These are phyloP conservation scores for Pangasius sanitwongsei DNA, from an alignment of 2,797 vertebrate genomes.

Conservation along the genomic window DNA sequence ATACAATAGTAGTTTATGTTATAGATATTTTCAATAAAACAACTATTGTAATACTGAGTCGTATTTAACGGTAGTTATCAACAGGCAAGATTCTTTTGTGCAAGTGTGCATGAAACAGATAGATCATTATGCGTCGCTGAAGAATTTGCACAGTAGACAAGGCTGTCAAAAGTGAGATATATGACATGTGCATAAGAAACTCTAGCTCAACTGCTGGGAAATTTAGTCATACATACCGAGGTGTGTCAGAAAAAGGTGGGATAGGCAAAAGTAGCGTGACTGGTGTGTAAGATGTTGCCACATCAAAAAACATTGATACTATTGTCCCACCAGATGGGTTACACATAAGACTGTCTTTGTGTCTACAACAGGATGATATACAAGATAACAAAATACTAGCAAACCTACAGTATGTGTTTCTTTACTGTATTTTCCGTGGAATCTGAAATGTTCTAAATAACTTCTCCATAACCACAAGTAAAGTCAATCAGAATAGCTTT, in stretches of 20 bases:
- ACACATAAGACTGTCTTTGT: background rate
- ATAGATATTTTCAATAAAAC: background rate
- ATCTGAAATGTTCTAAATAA: background rate
- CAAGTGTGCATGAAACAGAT: background rate
- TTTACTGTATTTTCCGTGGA: background rate
- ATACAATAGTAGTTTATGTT: background rate
- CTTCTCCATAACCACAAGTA: too few relatives aligned
- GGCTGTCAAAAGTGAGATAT: background rate
- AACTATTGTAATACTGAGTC: background rate
- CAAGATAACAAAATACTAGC: background rate
- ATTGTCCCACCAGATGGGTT: background rate
- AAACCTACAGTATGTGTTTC: background rate
- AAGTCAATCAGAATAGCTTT: background rate
- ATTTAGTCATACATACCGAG: conserved; percentile 11
- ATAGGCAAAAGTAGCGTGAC: background rate
- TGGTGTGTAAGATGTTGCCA: background rate
- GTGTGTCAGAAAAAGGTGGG: conserved; percentile 21
- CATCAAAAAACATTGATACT: background rate
- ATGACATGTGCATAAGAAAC: background rate
- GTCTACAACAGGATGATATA: background rate
- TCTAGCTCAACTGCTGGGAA: background rate
- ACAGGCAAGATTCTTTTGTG: background rate
- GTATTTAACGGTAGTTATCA: background rate
- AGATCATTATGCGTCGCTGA: background rate
- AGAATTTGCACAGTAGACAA: background rate